Percentiles rank a stretch among this genome's conserved stretches.
phyloP scores from a whole-genome alignment of 2,888 invertebrate species.

The Rhingia campestris region DNA sequence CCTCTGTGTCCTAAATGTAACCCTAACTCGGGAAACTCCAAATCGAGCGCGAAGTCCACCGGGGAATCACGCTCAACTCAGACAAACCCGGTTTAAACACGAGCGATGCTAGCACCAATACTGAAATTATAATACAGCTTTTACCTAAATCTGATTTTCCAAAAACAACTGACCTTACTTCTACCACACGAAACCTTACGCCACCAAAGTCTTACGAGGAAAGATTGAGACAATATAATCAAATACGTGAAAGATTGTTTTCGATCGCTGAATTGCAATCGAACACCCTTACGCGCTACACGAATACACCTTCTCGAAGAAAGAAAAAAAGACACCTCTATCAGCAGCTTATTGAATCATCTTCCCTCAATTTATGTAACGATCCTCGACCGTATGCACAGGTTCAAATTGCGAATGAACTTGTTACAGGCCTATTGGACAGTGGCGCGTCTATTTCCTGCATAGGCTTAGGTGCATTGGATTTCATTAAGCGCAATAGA shows the following conservation, averaged over 20 bases:
- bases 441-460: slow-evolving; percentile 19
- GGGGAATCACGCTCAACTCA: slow-evolving; percentile 43
- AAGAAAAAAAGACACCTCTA: neutral
- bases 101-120: neutral
- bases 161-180: neutral
- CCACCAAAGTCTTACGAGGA: neutral
- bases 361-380: neutral
- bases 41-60: slow-evolving; percentile 16
- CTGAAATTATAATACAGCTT: neutral
- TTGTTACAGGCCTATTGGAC: neutral
- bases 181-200: neutral
- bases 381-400: neutral
- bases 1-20: slow-evolving; percentile 14
- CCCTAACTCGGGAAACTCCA: slow-evolving; percentile 2
- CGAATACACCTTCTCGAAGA: neutral
- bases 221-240: neutral
- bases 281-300: neutral
- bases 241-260: neutral
- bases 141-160: neutral
- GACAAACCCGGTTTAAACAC: slow-evolving; percentile 25
- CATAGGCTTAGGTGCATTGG: neutral
- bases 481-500: neutral
- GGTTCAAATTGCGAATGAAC: neutral
- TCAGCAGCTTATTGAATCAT: neutral
- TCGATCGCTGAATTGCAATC: neutral